Percentiles rank a stretch among this genome's conserved stretches.
Conservation (phyloP, 2,797 vertebrate genomes). For the Enteromius unitaeniatus region DNA sequence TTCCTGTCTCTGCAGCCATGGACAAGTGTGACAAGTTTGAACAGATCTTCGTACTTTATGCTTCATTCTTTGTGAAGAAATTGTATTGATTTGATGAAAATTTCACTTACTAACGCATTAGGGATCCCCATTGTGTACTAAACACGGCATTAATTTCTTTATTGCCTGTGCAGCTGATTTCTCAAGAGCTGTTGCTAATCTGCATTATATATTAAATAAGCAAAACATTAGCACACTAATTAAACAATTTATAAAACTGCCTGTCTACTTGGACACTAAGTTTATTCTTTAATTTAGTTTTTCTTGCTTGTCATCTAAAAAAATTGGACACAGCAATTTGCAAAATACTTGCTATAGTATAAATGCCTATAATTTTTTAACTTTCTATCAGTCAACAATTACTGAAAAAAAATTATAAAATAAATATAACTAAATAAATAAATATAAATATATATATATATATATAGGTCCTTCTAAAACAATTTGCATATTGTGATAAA, state of each 20-base stretch:
- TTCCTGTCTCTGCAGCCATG: background rate
- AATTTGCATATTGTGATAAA: no score
- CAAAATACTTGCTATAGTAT: no score
- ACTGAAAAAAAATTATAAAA: no score
- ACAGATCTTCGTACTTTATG: background rate
- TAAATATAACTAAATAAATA: no score
- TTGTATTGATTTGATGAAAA: constrained; percentile 1
- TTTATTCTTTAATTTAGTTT: background rate
- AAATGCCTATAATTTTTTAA: no score
- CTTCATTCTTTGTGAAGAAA: background rate
- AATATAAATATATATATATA: no score
- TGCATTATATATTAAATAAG: background rate
- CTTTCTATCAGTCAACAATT: no score
- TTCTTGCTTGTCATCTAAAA: no score
- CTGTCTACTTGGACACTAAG: background rate
- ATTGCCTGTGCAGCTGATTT: background rate
- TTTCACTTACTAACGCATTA: background rate
- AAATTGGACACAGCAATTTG: no score
- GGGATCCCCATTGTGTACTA: background rate
- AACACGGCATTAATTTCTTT: background rate
- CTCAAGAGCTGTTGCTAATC: background rate
- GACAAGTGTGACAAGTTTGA: constrained; percentile 26
- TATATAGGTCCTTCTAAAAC: no score
- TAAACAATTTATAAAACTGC: background rate
- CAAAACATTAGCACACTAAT: background rate